These are phyloP conservation scores for Acrocephalus kingi DNA, from an alignment of 2,113 vertebrate species.

Conservation along the genomic window DNA sequence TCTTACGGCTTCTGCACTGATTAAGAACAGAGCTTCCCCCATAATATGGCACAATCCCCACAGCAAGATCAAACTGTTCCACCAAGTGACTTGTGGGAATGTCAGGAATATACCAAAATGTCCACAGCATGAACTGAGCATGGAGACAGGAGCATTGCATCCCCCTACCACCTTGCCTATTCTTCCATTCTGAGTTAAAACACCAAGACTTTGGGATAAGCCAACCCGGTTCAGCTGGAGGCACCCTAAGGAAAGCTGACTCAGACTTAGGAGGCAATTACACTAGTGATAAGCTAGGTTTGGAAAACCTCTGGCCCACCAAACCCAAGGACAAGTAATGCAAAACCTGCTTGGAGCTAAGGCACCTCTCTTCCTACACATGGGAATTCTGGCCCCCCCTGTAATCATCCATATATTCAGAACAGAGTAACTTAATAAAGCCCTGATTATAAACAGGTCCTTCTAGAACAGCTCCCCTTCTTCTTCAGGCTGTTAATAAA, in stretches of 20 bases:
- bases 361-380: neutral
- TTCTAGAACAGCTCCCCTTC: neutral
- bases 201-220: neutral
- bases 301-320: neutral
- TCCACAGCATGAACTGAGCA: neutral
- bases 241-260: neutral
- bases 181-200: neutral
- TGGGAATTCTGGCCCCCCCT: neutral
- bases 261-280: neutral
- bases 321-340: neutral
- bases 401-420: neutral
- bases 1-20: constrained; percentile 1
- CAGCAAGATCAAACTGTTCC: neutral
- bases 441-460: neutral
- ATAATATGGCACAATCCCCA: neutral
- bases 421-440: neutral
- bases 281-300: neutral
- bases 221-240: neutral
- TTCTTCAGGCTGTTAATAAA: neutral
- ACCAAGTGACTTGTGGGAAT: neutral
- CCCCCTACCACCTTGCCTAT: neutral
- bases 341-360: neutral
- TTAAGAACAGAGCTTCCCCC: constrained; percentile 48
- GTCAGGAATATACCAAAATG: neutral
- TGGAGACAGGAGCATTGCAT: neutral